A percentile compares a stretch with the other conserved stretches of the same genome.
Evolutionary conservation across 30 jellyfish, hydroid and myxozoan genomes (phyloP).

Genomic region (Hydractinia echinata): DNA sequence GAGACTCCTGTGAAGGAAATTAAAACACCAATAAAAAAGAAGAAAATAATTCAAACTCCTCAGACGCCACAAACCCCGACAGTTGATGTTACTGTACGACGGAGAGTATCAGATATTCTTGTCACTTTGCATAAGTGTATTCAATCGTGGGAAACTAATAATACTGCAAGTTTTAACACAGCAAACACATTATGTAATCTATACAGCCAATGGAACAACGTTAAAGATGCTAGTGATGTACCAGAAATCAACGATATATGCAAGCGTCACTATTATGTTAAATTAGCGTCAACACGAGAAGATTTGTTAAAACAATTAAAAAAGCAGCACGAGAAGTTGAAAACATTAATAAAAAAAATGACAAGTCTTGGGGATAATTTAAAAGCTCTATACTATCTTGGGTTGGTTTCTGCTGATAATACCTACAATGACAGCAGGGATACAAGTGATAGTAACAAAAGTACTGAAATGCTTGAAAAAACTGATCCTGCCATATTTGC

Average conservation of each 20-base stretch:
- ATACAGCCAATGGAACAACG: constrained; percentile 49
- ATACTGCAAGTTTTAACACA: constrained; percentile 68
- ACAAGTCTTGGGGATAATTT: constrained; percentile 36
- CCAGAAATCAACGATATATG: constrained; percentile 47
- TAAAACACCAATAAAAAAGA: constrained; percentile 5
- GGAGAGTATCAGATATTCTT: constrained; percentile 50
- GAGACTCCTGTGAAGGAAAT: neutral
- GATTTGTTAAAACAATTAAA: constrained; percentile 55
- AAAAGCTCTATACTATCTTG: constrained; percentile 51
- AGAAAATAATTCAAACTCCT: constrained; percentile 28
- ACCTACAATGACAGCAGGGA: neutral
- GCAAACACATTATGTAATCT: constrained; percentile 58
- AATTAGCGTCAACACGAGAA: constrained; percentile 57
- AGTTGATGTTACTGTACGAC: constrained; percentile 49
- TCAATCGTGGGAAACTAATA: constrained; percentile 66
- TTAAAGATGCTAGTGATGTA: constrained; percentile 15
- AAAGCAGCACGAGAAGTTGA: constrained; percentile 32
- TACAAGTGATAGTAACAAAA: neutral
- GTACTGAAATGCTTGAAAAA: neutral
- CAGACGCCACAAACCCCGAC: constrained; percentile 33
- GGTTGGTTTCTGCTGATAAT: constrained; percentile 6
- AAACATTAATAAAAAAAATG: constrained; percentile 32
- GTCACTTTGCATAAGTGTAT: constrained; percentile 58
- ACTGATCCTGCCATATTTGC: constrained; percentile 1
- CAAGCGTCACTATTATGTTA: constrained; percentile 43